These are phyloP conservation scores for Pantherophis vulpinus DNA, from an alignment of 2,797 vertebrate genomes.

Conservation along the genomic window DNA sequence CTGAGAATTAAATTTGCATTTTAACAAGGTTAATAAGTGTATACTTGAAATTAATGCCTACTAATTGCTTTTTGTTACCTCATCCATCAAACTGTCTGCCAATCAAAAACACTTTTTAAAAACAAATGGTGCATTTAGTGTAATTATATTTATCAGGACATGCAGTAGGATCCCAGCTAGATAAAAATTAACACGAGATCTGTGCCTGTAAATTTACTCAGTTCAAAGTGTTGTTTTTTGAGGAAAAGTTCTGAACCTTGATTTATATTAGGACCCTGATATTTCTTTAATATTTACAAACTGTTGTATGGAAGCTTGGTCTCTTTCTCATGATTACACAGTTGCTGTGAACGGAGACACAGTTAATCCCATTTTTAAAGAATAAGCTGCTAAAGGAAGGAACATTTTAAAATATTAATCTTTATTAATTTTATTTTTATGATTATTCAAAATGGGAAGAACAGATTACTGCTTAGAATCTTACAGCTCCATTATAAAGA, in stretches of 20 bases:
- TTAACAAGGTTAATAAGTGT: conserved; percentile 29
- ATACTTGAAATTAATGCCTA: conserved; percentile 22
- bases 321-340: not conserved
- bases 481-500: not conserved
- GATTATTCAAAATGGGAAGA: not conserved
- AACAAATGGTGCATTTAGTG: not conserved
- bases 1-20: conserved; percentile 42
- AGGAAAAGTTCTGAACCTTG: not conserved
- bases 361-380: not conserved
- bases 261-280: not conserved
- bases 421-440: not conserved
- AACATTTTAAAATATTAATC: not conserved
- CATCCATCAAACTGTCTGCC: conserved; percentile 13
- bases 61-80: conserved; percentile 33
- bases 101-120: conserved; percentile 11
- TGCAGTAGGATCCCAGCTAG: not conserved
- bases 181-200: not conserved
- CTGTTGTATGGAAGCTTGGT: not conserved
- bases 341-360: not conserved
- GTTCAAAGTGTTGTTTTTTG: not conserved
- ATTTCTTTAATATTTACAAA: conserved; percentile 1
- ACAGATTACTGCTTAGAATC: not conserved
- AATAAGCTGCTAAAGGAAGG: not conserved
- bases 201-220: not conserved
- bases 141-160: not conserved